Evolutionary conservation across 2,113 vertebrate species (phyloP).

Genomic region (Clupea harengus): DNA sequence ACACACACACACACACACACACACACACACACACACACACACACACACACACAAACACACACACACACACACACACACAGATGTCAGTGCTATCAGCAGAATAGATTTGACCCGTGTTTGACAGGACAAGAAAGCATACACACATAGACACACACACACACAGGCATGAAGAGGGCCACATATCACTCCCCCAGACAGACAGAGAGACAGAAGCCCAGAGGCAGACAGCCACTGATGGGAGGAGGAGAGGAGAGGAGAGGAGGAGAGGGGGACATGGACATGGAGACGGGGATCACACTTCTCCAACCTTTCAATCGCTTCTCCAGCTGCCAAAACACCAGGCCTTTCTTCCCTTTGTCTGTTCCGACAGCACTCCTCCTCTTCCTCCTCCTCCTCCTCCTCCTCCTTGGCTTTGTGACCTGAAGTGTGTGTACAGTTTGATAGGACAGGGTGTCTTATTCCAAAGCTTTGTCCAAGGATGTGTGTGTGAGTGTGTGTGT

Average conservation of each 20-base stretch:
- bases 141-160: neutral
- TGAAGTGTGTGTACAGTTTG: neutral
- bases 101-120: no score
- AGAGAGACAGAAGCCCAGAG: neutral
- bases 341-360: neutral
- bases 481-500: constrained; percentile 2
- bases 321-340: neutral
- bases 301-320: neutral
- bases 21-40: neutral
- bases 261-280: neutral
- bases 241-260: neutral
- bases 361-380: neutral
- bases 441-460: constrained; percentile 4
- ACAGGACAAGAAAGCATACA: neutral
- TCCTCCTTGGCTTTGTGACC: no score
- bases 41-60: no score
- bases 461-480: constrained; percentile 3
- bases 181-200: neutral
- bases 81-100: neutral
- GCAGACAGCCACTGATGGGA: neutral
- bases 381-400: neutral
- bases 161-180: neutral
- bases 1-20: neutral
- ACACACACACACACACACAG: neutral
- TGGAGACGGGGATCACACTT: neutral